These are phyloP conservation scores for Taurulus bubalis DNA, from an alignment of 2,113 vertebrate genomes.

Conservation along the genomic window DNA sequence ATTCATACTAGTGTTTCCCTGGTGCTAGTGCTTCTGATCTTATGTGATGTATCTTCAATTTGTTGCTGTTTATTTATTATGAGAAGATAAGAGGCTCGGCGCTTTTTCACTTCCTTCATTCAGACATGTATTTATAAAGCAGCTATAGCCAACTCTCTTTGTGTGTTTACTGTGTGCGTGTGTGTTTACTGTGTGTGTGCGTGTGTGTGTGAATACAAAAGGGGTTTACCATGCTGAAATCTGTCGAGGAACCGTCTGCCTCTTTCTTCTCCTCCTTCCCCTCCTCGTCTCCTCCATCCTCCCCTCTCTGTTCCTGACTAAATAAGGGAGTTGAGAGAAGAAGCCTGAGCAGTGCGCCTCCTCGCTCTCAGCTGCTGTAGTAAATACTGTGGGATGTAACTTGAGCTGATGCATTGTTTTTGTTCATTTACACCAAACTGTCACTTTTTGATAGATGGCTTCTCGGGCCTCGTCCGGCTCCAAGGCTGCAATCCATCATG, in stretches of 20 bases:
- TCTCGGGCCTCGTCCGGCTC: conserved; percentile 21
- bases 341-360: conserved; percentile 47
- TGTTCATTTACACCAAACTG: conserved; percentile 55
- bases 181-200: background rate
- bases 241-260: conserved; percentile 24
- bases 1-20: background rate
- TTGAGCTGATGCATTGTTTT: conserved; percentile 55
- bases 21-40: background rate
- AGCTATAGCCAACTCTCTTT: background rate
- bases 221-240: conserved; percentile 38
- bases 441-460: conserved; percentile 54
- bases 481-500: conserved; percentile 55
- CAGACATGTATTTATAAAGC: conserved; percentile 12
- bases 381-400: conserved; percentile 43
- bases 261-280: background rate
- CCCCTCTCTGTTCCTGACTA: conserved; percentile 71
- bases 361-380: conserved; percentile 41
- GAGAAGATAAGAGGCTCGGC: conserved; percentile 12
- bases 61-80: background rate
- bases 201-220: background rate
- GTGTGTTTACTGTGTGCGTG: background rate
- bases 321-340: conserved; percentile 78
- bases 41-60: background rate
- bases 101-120: background rate
- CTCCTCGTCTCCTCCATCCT: conserved; percentile 3